Base-by-base conservation (phyloP, 2,113 vertebrate species). In the Phalacrocorax aristotelis region DNA sequence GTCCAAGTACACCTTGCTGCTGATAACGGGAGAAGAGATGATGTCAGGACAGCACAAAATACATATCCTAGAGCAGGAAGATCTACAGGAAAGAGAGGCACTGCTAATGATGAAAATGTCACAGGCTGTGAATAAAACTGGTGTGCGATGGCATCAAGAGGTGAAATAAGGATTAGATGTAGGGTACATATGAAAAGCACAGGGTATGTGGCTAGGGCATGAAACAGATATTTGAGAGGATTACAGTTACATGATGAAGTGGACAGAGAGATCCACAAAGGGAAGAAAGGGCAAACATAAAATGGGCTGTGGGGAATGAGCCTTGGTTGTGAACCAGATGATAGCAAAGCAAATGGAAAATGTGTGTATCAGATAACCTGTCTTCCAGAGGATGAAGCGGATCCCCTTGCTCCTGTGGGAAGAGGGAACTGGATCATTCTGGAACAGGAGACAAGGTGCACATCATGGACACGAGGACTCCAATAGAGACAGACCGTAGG, bases 391-490 rank as follows among this genome's bases (percentile, higher is more conserved):
- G 29, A 27, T 64, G 48, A 32, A 58, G 29, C 55, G 70, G 30
- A 44, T 36, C n/a, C 25, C 20, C 20, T 69, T 4, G 5, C 21
- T n/a, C 40, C 34, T 11, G 3, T 11, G 40, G 36, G 42, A 80
- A 44, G 27, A 77, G 8, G 46, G 57, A 81, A 51, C 7, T 1
- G 3, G 18, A 36, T 70, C 13, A 17, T 10, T 3, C 40, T 76
- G 61, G 34, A 40, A 60, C 34, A 22, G 58, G n/a, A 88, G 77
- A 83, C 10, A 30, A 60, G 29, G 29, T 17, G 36, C 7, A 4
- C 1, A 9, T 22, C 5, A 3, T 4, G 34, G 48, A 64, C 16
- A 18, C 0, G 4, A 61, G 26, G 0, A 1, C 6, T 78, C n/a
- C 74, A 44, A 36, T 11, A 79, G 61, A 68, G 44, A 22, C 52